These are phyloP conservation scores for Xylota segnis DNA, from an alignment of 2,888 invertebrate genomes.

Conservation along the genomic window DNA sequence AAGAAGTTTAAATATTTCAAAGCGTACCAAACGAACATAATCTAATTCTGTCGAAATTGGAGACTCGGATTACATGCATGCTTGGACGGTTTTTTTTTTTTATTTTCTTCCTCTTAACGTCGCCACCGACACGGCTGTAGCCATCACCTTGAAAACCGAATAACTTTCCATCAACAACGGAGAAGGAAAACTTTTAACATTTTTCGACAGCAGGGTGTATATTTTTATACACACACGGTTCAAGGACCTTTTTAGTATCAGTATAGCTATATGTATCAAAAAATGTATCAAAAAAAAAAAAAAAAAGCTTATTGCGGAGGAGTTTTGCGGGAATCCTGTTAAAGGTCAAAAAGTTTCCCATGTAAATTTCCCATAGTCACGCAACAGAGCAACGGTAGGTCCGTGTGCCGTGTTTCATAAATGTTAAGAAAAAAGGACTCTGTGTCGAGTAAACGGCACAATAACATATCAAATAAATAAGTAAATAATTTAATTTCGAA, in stretches of 20 bases:
- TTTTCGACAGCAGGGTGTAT: not conserved
- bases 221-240: not conserved
- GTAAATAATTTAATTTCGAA: not conserved
- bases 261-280: not conserved
- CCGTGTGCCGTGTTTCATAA: not conserved
- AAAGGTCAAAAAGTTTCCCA: constrained; percentile 21
- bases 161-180: constrained; percentile 3
- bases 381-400: not conserved
- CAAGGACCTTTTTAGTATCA: constrained; percentile 28
- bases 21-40: constrained; percentile 1
- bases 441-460: not conserved
- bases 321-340: constrained; percentile 9
- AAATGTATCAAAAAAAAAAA: not conserved
- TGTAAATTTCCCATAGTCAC: constrained; percentile 15
- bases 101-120: not conserved
- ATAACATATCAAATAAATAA: constrained; percentile 1
- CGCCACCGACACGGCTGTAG: too few species aligned
- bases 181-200: not conserved
- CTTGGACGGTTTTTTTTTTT: too few species aligned
- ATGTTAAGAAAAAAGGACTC: not conserved
- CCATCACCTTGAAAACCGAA: not conserved
- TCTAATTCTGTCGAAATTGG: constrained; percentile 6
- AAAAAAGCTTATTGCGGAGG: not conserved
- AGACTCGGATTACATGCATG: constrained; percentile 19
- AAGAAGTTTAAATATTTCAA: constrained; percentile 29